Base-by-base conservation (phyloP, 1,140 invertebrate species). In the Chymomyza costata region DNA sequence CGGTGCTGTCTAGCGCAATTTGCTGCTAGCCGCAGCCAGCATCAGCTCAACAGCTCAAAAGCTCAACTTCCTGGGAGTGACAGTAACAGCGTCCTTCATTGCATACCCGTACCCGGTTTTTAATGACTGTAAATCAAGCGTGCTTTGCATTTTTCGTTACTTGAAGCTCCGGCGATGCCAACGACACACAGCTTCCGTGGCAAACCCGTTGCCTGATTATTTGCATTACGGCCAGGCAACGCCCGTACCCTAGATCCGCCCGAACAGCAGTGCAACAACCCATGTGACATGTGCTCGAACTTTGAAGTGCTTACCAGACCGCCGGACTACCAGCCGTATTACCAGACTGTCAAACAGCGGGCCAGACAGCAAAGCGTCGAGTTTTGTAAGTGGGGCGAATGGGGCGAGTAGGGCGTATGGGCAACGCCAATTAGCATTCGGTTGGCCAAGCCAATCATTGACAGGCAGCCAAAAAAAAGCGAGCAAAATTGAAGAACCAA, bases 111-210 rank as follows among this genome's bases (percentile, higher is more conserved):
- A n/a, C n/a, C n/a, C n/a, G n/a, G n/a, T n/a, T 60, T 76, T 76
- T 76, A 78, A 78, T 71, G 71, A 78, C 73, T 70, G 66, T 71
- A 76, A 76, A 76, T 76, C 71, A 76, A 76, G 71, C 73, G 71
- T 71, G 53, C 73, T 76, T 78, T 78, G 71, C 71, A 76, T 78
- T 76, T 76, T 76, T 78, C 8, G 21, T 5, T 5, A 25, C 21
- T 25, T 25, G 21, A 25, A 25, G 34, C 62, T n/a, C 40, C 46
- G 39, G 15, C 47, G 10, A 54, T 45, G 51, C 34, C 39, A 54
- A 39, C 54, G 43, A 28, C 39, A 30, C 11, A 21, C 66, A 70
- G 60, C 63, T 53, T 31, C 31, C 60, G 54, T 52, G 11, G n/a
- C 10, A 28, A 30, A 6, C 41, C 41, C 25, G 41, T 52, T 16